Evolutionary conservation across 2,113 vertebrate species (phyloP), one percentile per base, ranked within the genome.

Genomic region (Pedionomus torquatus): DNA sequence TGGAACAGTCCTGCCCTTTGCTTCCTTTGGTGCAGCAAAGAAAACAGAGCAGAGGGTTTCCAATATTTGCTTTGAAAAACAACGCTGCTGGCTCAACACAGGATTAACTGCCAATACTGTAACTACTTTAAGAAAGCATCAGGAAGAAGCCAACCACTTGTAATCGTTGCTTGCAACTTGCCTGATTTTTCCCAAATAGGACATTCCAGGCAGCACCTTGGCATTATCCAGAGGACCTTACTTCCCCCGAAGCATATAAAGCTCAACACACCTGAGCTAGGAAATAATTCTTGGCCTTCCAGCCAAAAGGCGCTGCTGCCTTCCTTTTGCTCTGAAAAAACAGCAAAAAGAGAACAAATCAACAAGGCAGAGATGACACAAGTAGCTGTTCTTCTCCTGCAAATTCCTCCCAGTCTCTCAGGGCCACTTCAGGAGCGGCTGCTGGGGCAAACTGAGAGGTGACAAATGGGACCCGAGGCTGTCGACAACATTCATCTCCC

Each of bases 181-280:
- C 44, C 33, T 17, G 11, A 1, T 61, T 81, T 61, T 70, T 30
- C 41, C 61, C 46, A 16, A 13, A 5, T 0, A 23, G 16, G 15
- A 28, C 55, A 30, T 15, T 11, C 26, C 63, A 39, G 7, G 71
- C 52, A 88, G 70, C 33, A 14, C 17, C 16, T 19, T 4, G n/a
- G 41, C 33, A 20, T 2, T 11, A 21, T 1, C 5, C 44, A 58
- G 19, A 54, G 52, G 51, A 65, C 5, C 77, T 41, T 21, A 49
- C 10, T 82, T 43, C 33, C 26, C 24, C 31, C 12, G 39, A 49
- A 46, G 26, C 35, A 20, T 0, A 9, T 1, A 1, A 60, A 87
- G 15, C 39, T 43, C 78, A 39, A 13, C 26, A 14, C 2, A 10
- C 2, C 8, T 0, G 2, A 72, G 17, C 30, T 8, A 20, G 48